phyloP scores from a whole-genome alignment of 2,888 invertebrate species.

The Acronicta aceris region DNA sequence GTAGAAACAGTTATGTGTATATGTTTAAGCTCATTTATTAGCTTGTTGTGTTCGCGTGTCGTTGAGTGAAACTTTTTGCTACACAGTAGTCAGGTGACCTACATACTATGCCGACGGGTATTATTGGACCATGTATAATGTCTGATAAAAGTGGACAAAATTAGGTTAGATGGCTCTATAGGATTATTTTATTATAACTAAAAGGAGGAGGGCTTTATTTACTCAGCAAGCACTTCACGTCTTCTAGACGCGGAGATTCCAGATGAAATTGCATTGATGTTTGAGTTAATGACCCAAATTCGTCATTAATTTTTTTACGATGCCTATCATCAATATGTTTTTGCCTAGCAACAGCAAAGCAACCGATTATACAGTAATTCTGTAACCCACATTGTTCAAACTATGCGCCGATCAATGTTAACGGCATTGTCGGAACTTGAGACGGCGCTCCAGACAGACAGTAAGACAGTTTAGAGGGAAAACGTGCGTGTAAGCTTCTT shows the following conservation, averaged over 20 bases:
- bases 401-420: slow-evolving; percentile 26
- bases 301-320: background rate
- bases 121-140: slow-evolving; percentile 5
- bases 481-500: slow-evolving; percentile 16
- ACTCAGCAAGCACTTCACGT: too few relatives aligned
- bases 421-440: slow-evolving; percentile 12
- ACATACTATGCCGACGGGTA: slow-evolving; percentile 22
- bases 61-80: slow-evolving; percentile 18
- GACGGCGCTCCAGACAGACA: slow-evolving; percentile 10
- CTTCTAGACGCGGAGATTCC: too few relatives aligned
- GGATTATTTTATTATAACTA: background rate
- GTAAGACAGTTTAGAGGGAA: slow-evolving; percentile 2
- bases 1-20: background rate
- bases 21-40: slow-evolving; percentile 30
- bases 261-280: background rate
- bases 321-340: too few relatives aligned
- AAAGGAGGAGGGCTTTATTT: background rate
- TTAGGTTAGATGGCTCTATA: background rate
- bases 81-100: slow-evolving; percentile 22
- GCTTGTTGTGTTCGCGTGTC: slow-evolving; percentile 22
- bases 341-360: background rate
- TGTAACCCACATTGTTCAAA: background rate
- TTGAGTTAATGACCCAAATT: background rate
- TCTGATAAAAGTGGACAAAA: background rate
- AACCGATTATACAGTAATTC: background rate